phyloP scores from a whole-genome alignment of 1,140 invertebrate genomes.

The Helicoverpa armigera region DNA sequence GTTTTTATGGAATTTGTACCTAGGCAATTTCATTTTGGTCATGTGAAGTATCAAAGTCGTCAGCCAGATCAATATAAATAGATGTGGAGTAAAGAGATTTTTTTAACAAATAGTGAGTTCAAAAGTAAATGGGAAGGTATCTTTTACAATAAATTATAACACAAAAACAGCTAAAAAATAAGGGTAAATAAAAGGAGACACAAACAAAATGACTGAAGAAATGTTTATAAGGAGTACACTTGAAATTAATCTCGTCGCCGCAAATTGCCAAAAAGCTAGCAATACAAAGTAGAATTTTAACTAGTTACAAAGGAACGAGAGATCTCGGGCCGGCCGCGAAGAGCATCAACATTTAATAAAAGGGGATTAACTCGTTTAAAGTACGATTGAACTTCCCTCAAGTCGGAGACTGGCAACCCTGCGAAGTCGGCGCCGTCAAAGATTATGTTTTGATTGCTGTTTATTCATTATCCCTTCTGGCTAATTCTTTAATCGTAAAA shows the following conservation, averaged over 20 bases:
- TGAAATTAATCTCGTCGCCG: slow-evolving; percentile 2
- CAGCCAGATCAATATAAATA: no score
- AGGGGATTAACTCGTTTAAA: slow-evolving; percentile 83
- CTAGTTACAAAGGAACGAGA: slow-evolving; percentile 70
- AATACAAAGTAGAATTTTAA: slow-evolving; percentile 50
- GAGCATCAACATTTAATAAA: slow-evolving; percentile 84
- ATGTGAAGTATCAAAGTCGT: no score
- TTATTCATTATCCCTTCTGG: slow-evolving; percentile 56
- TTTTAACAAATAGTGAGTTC: no score
- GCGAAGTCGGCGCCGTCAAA: slow-evolving; percentile 56
- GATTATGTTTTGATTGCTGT: slow-evolving; percentile 60
- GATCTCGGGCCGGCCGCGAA: slow-evolving; percentile 67
- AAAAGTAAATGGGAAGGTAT: no score
- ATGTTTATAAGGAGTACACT: not conserved
- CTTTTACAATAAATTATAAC: no score
- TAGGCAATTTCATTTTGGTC: no score
- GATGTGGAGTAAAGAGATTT: no score
- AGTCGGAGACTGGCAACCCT: slow-evolving; percentile 64
- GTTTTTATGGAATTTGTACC: not conserved
- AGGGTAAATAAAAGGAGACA: not conserved
- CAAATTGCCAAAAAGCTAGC: slow-evolving; percentile 20
- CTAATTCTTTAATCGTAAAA: slow-evolving; percentile 50
- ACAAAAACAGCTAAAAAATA: not conserved
- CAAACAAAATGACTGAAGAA: not conserved
- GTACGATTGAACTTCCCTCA: slow-evolving; percentile 79